Base-by-base conservation (phyloP, 2,888 invertebrate genomes). In the Tridacna crocea region DNA sequence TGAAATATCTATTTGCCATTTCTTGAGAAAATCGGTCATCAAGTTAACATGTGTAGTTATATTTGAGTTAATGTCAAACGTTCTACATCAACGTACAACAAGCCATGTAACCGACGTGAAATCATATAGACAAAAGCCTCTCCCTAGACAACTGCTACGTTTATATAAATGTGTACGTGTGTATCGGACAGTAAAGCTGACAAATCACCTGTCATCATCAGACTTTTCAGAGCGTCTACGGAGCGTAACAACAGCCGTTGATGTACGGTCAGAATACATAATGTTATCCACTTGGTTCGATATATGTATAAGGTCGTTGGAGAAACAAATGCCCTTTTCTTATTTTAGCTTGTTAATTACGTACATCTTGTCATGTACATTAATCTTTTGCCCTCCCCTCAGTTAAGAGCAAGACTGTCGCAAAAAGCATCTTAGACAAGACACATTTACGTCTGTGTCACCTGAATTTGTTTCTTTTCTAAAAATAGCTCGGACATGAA, bases 141-240 rank as follows among this genome's bases (percentile, higher is more conserved):
- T 36, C 74, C 51, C 75, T 63, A 63, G 74, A 77, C 63, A 55
- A 22, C 13, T 55, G 58, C 55, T 60, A 47, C 74, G 83, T 65
- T 79, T 83, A 77, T 83, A 83, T 82, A 72, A 75, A 72, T 77
- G 77, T 77, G 66, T 46, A 46, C 46, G 66, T 75, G 68, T 78
- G 72, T 75, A 66, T 66, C 13, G 70, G 70, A 51, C 70, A 46
- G 70, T 70, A 70, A 70, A 70, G 15, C n/a, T 80, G 80, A 80
- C 80, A 78, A 76, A 84, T 78, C 24, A 36, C 68, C 78, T 84
- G 83, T 84, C 83, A 75, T 65, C 77, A 27, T 22, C 27, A 78
- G 70, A 70, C 48, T 75, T 48, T 75, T 55, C 63, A 75, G 70
- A 63, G 17, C 26, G 51, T 75, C 24, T 13, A n/a, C 19, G 26